phyloP scores from a whole-genome alignment of 1,140 invertebrate genomes.

The Thalassaphorura encarpata region DNA sequence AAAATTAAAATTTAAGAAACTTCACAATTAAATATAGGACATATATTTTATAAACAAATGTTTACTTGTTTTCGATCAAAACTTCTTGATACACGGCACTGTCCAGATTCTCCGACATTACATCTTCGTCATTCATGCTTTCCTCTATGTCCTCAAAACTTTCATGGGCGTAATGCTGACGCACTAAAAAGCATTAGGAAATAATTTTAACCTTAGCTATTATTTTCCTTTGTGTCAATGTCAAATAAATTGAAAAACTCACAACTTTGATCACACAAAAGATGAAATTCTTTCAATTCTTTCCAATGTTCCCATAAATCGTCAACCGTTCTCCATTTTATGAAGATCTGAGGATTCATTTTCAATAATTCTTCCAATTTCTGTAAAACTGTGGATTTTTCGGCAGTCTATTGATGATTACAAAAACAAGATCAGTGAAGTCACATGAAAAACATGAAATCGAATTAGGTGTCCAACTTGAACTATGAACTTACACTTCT shows the following conservation, averaged over 20 bases:
- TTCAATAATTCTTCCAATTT: conserved; percentile 45
- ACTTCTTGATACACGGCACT: conserved; percentile 3
- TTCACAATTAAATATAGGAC: not conserved
- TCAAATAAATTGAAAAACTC: conserved; percentile 36
- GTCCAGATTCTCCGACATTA: not conserved
- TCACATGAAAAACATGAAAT: not conserved
- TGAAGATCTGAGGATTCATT: conserved; percentile 72
- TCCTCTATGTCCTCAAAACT: conserved; percentile 14
- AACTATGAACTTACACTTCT: conserved; percentile 63
- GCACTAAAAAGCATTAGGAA: conserved; percentile 1
- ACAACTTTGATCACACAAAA: conserved; percentile 79
- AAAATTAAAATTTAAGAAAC: not conserved
- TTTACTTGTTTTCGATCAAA: conserved; percentile 7
- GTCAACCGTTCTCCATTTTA: conserved; percentile 75
- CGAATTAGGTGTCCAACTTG: not conserved
- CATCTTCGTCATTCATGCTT: not conserved
- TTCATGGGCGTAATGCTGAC: conserved; percentile 9
- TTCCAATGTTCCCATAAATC: conserved; percentile 80
- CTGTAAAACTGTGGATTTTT: too few relatives aligned
- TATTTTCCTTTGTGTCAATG: not conserved
- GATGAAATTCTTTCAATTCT: conserved; percentile 82
- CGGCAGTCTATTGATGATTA: too few relatives aligned
- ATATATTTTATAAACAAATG: not conserved
- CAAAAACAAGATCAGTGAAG: too few relatives aligned
- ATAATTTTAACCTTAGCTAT: not conserved